Base-by-base conservation (phyloP, 1,140 invertebrate genomes). In the Gryllus bimaculatus region DNA sequence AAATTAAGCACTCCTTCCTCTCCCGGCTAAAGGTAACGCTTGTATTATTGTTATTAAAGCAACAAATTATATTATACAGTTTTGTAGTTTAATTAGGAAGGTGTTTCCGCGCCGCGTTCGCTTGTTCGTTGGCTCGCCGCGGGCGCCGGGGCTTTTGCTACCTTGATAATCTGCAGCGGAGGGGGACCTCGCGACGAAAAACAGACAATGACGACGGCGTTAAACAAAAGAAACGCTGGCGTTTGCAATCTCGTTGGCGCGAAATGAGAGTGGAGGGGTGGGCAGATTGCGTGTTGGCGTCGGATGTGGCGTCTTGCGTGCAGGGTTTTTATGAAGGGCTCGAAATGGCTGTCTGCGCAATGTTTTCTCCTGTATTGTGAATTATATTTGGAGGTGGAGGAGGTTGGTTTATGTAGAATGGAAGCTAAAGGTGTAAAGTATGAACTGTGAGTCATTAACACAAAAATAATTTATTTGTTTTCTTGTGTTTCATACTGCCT, bases 61-160 rank as follows among this genome's bases (percentile, higher is more conserved):
- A 66, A 18, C 54, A 66, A 66, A 66, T 66, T 66, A 66, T 18
- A 66, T 66, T 66, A 66, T 66, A 66, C 54, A 66, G 54, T 66
- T 66, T 66, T 66, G 54, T 66, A 66, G 54, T 66, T 66, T 66
- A 66, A 66, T 66, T 66, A 66, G 54, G 54, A 66, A 66, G 54
- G 54, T 66, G 18, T 66, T 66, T 66, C 18, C 54, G 54, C 7
- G 54, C 54, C 54, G 54, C 54, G 54, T 66, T 18, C 54, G 54
- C 54, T 18, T 66, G 54, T 18, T 13, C 10, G 18, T 18, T 66
- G 54, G 54, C 18, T 66, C 7, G 54, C 54, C 54, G 10, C 26
- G 26, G 26, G 26, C 26, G 26, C 26, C 26, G 26, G 5, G 26
- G 26, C 26, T 39, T 39, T 39, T 39, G 1, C 18, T 66, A 66